Evolutionary conservation across 1,140 invertebrate species (phyloP).

Genomic region (Anastrepha obliqua): DNA sequence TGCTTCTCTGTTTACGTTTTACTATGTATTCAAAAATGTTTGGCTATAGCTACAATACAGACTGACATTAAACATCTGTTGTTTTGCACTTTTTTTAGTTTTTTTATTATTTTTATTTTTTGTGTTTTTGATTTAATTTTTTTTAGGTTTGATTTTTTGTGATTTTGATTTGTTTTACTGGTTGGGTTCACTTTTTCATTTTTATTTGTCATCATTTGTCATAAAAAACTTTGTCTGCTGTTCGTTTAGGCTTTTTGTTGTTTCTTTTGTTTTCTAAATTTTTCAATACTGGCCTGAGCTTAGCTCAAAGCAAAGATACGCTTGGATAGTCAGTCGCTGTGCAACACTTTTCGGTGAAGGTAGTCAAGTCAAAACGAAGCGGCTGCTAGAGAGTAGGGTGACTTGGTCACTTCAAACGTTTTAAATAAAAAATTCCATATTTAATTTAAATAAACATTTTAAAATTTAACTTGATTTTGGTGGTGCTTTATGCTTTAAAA

Average conservation of each 20-base stretch:
- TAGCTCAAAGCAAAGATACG: slow-evolving; percentile 17
- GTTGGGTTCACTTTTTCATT: not conserved
- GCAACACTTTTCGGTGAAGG: slow-evolving; percentile 18
- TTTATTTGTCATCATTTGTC: slow-evolving; percentile 27
- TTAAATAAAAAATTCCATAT: not conserved
- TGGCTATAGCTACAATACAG: not conserved
- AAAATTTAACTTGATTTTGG: not conserved
- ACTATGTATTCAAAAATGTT: not conserved
- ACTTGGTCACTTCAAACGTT: no score
- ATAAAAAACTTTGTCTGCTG: not conserved
- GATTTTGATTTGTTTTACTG: not conserved
- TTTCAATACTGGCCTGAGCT: not conserved
- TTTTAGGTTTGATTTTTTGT: not conserved
- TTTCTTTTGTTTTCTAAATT: not conserved
- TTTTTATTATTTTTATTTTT: not conserved
- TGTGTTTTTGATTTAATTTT: not conserved
- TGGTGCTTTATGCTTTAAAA: not conserved
- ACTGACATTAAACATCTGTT: not conserved
- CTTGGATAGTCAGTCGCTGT: slow-evolving; percentile 21
- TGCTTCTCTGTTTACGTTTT: slow-evolving; percentile 28
- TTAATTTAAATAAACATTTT: not conserved
- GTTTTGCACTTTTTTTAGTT: not conserved
- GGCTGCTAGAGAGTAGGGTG: not conserved
- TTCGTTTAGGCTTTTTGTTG: not conserved
- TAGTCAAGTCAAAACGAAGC: not conserved